Percentiles rank a stretch among this genome's conserved stretches.
Evolutionary conservation across 2,797 vertebrate species (phyloP).

Genomic region (Sylvilagus floridanus): DNA sequence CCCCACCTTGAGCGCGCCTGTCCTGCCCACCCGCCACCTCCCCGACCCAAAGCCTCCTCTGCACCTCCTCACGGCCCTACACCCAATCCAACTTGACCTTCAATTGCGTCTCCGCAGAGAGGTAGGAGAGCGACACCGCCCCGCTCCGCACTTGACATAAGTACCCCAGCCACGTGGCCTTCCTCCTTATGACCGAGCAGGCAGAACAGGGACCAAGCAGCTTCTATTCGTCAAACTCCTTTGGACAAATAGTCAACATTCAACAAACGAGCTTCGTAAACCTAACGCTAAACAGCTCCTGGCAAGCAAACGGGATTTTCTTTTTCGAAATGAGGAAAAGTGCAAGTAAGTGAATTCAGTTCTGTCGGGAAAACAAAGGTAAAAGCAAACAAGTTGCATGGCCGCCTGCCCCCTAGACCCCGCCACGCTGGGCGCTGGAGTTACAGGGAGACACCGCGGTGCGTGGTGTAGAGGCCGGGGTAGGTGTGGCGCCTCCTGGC

Average conservation of each 20-base stretch:
- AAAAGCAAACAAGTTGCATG: background rate
- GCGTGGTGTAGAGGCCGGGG: background rate
- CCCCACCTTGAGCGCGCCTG: slow-evolving; percentile 30
- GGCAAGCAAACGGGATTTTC: slow-evolving; percentile 74
- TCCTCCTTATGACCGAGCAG: slow-evolving; percentile 49
- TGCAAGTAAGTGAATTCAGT: slow-evolving; percentile 74
- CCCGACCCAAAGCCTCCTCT: slow-evolving; percentile 35
- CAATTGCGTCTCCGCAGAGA: slow-evolving; percentile 50
- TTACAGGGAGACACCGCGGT: background rate
- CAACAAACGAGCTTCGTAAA: slow-evolving; percentile 66
- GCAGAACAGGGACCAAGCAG: slow-evolving; percentile 73
- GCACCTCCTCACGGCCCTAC: slow-evolving; percentile 40
- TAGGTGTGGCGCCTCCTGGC: background rate
- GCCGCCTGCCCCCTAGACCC: slow-evolving; percentile 29
- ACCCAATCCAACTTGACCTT: slow-evolving; percentile 52
- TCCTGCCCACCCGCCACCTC: slow-evolving; percentile 36
- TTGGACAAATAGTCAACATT: slow-evolving; percentile 74
- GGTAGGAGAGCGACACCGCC: slow-evolving; percentile 61
- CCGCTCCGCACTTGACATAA: slow-evolving; percentile 48
- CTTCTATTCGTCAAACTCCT: slow-evolving; percentile 71
- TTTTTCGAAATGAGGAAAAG: slow-evolving; percentile 76
- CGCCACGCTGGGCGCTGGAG: background rate
- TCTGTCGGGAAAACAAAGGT: background rate
- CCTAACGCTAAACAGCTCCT: slow-evolving; percentile 64
- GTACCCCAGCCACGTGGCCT: slow-evolving; percentile 58